Conservation (phyloP, 2,888 invertebrate species). For the Lasioglossum pauxillum region DNA sequence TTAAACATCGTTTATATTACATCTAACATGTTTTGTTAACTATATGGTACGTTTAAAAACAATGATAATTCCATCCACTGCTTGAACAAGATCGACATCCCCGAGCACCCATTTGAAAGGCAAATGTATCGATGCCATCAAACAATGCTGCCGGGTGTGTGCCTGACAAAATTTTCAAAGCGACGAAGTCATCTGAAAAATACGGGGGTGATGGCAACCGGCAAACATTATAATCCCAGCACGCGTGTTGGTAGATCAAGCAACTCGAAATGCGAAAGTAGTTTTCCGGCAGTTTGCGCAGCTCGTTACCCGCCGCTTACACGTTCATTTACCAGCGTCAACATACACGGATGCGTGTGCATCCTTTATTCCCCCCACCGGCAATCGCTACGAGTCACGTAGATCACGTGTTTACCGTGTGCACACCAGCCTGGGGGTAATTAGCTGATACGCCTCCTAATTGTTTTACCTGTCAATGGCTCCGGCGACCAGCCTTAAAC, state of each 20-base stretch:
- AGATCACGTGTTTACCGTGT: conserved; percentile 59
- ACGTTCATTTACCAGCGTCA: conserved; percentile 43
- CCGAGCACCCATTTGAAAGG: neutral
- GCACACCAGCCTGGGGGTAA: conserved; percentile 47
- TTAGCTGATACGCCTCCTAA: conserved; percentile 60
- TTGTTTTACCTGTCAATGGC: conserved; percentile 56
- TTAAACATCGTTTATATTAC: too few relatives aligned
- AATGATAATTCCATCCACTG: too few relatives aligned
- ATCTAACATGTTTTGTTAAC: too few relatives aligned
- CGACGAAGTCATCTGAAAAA: neutral
- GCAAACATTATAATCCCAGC: conserved; percentile 8
- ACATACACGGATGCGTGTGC: conserved; percentile 32
- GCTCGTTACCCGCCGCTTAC: conserved; percentile 49
- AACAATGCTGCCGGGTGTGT: neutral
- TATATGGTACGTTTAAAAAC: too few relatives aligned
- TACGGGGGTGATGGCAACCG: neutral
- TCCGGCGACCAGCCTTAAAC: conserved; percentile 46
- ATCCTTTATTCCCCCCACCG: conserved; percentile 45
- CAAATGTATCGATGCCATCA: neutral
- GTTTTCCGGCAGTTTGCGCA: conserved; percentile 25
- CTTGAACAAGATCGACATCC: neutral
- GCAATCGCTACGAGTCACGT: conserved; percentile 49
- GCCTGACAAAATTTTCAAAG: conserved; percentile 5
- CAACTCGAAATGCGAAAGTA: conserved; percentile 21
- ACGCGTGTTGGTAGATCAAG: neutral